Evolutionary conservation across 2,113 vertebrate species (phyloP).

Genomic region (Lagopus muta): DNA sequence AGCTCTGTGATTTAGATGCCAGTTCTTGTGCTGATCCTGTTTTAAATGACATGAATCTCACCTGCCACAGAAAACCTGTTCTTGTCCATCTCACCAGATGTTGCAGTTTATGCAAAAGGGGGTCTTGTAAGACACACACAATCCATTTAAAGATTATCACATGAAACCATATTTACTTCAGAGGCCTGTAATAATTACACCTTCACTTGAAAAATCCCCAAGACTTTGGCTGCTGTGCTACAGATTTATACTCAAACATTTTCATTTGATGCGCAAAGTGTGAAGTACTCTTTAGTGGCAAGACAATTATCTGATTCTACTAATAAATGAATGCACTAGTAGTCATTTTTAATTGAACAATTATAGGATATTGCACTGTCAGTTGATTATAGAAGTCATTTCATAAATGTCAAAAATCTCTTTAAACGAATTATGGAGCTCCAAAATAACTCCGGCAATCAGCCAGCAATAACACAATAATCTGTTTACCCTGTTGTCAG

Average conservation of each 20-base stretch:
- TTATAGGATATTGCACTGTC: conserved; percentile 89
- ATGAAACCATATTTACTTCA: conserved; percentile 80
- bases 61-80: not conserved
- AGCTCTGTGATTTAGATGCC: not conserved
- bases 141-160: conserved; percentile 76
- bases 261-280: conserved; percentile 83
- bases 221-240: conserved; percentile 79
- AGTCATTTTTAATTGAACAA: conserved; percentile 97
- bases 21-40: not conserved
- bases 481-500: conserved; percentile 86
- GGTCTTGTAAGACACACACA: conserved; percentile 60
- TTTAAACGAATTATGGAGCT: conserved; percentile 93
- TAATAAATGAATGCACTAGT: conserved; percentile 91
- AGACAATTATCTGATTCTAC: conserved; percentile 91
- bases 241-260: conserved; percentile 84
- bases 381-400: conserved; percentile 87
- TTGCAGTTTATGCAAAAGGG: conserved; percentile 49
- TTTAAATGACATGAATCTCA: conserved; percentile 25
- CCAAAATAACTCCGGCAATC: conserved; percentile 87
- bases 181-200: conserved; percentile 81
- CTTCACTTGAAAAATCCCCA: conserved; percentile 80
- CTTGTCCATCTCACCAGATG: conserved; percentile 18
- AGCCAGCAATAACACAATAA: conserved; percentile 86
- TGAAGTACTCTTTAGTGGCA: conserved; percentile 90
- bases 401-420: conserved; percentile 96